Evolutionary conservation across 2,888 invertebrate genomes (phyloP).

Genomic region (Caenorhabditis sp.): DNA sequence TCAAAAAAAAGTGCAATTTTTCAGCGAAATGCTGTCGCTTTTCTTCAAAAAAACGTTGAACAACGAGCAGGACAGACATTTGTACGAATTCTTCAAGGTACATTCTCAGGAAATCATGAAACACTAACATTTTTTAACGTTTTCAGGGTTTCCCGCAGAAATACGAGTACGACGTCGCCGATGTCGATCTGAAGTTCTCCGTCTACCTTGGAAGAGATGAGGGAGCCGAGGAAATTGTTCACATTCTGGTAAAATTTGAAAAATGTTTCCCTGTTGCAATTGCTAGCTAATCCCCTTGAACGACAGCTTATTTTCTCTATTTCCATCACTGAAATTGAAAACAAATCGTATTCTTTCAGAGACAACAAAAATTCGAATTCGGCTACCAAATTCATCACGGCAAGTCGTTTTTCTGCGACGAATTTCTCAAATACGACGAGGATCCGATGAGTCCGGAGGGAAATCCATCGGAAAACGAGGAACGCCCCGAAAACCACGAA

Average conservation of each 20-base stretch:
- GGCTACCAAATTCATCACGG: neutral
- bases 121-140: neutral
- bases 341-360: conserved; percentile 4
- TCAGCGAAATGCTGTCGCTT: conserved; percentile 12
- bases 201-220: neutral
- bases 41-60: conserved; percentile 5
- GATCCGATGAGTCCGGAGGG: too few relatives aligned
- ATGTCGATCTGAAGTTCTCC: neutral
- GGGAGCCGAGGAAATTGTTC: neutral
- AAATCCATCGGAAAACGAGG: too few relatives aligned
- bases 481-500: too few relatives aligned
- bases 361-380: neutral
- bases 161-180: conserved; percentile 5
- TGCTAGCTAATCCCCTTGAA: too few relatives aligned
- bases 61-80: neutral
- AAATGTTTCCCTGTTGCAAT: too few relatives aligned
- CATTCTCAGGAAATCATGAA: neutral
- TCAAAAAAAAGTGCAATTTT: neutral
- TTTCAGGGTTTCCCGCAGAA: conserved; percentile 10
- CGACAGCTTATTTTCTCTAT: neutral
- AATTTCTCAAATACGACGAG: neutral
- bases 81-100: conserved; percentile 4
- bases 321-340: too few relatives aligned
- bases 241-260: conserved; percentile 13
- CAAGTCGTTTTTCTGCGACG: neutral